Conservation (phyloP, 2,113 vertebrate genomes). For the Cyanoramphus novaezelandiae region DNA sequence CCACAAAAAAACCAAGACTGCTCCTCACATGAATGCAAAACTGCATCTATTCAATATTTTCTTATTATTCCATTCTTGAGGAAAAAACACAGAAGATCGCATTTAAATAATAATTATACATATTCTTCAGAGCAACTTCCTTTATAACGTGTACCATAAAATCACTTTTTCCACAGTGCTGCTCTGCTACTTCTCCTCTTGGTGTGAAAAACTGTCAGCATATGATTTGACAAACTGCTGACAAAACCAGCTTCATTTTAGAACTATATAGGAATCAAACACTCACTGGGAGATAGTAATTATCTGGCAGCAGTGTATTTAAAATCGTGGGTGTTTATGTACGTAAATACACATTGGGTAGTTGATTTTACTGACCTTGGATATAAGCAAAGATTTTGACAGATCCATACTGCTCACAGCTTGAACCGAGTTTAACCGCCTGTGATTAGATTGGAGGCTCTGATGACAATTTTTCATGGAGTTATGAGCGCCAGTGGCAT, state of each 20-base stretch:
- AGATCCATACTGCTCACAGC: neutral
- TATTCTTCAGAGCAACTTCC: neutral
- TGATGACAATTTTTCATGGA: neutral
- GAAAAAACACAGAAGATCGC: neutral
- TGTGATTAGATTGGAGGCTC: neutral
- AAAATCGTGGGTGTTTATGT: neutral
- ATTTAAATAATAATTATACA: slow-evolving; percentile 6
- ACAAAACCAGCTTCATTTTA: neutral
- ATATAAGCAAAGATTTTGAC: neutral
- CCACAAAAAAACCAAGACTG: neutral
- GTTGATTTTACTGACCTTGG: neutral
- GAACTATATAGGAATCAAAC: neutral
- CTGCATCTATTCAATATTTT: neutral
- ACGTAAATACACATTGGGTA: neutral
- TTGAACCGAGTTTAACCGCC: neutral
- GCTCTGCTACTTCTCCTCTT: neutral
- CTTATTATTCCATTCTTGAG: neutral
- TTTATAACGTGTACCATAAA: neutral
- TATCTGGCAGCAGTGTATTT: neutral
- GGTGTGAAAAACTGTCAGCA: neutral
- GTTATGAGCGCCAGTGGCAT: neutral
- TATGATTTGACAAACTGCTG: slow-evolving; percentile 5
- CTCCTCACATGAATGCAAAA: neutral
- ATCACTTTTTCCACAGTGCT: neutral
- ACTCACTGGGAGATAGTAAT: neutral